Base-by-base conservation (phyloP, 2,888 invertebrate genomes). In the Drosophila neoperkinsi region DNA sequence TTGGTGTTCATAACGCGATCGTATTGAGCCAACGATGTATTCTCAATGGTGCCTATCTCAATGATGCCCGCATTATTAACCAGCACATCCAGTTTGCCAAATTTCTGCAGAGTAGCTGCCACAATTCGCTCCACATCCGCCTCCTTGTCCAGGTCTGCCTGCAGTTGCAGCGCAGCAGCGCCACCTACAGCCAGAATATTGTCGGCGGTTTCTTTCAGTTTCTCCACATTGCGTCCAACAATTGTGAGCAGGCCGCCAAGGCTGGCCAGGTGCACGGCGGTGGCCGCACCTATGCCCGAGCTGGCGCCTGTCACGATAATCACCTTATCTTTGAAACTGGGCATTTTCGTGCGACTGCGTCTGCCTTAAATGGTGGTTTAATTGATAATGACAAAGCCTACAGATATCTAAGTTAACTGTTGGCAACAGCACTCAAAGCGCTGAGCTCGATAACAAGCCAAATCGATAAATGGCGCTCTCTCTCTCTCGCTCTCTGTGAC, bases 1-100 rank as follows among this genome's bases (percentile, higher is more conserved):
- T 99, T 99, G 3, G 96, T 95, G 88, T 97, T 97, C 95, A 99
- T 98, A 10, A 98, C 93, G 36, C 96, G 94, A 92, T 99, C 99
- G 91, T 96, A 99, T 90, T 98, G 98, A 43, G 96, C 97, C 81
- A 99, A 90, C 25, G 95, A 95, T 0, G 98, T 97, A 74, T 95
- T 96, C 93, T 99, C 98, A 81, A 98, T 98, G 1, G 95, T 94
- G 34, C 98, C 99, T 4, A 94, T 94, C 91, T 96, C 97, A 21
- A 98, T 93, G 43, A 97, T 95, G 2, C 99, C 99, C 21, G 98
- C 98, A 93, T 97, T 98, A 93, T 99, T 98, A 0, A 98, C 95
- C 60, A 98, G 92, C 10, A 98, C 95, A 93, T 98, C 97, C 9
- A 98, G 93, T 91, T 95, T 95, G 0, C 96, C 96, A 90, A 95